These are phyloP conservation scores for Tetheella fluctuosa DNA, from an alignment of 2,888 invertebrate species.

Conservation along the genomic window DNA sequence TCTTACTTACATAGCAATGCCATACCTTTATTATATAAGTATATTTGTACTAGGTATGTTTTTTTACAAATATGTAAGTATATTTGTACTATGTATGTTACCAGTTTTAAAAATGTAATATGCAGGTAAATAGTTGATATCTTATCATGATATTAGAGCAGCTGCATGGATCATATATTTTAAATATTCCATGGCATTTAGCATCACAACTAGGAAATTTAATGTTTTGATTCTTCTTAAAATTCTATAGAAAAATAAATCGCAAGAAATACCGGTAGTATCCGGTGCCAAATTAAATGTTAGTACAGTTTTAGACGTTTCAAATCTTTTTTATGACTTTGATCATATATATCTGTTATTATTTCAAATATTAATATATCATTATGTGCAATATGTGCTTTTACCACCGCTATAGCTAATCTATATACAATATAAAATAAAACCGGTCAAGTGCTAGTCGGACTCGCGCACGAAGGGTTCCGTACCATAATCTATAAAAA, in stretches of 20 bases:
- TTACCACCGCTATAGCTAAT: too few relatives aligned
- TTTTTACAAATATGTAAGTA: too few relatives aligned
- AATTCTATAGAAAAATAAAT: neutral
- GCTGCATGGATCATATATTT: neutral
- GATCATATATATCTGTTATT: constrained; percentile 35
- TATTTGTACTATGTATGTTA: too few relatives aligned
- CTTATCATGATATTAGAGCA: neutral
- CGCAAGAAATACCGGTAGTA: neutral
- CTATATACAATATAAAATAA: too few relatives aligned
- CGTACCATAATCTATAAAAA: too few relatives aligned
- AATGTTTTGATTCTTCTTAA: neutral
- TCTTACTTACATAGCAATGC: too few relatives aligned
- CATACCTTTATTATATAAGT: too few relatives aligned
- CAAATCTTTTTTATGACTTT: constrained; percentile 35
- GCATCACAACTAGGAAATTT: neutral
- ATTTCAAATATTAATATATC: constrained; percentile 26
- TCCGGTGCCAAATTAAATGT: neutral
- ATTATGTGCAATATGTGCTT: constrained; percentile 19
- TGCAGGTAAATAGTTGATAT: too few relatives aligned
- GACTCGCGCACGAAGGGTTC: too few relatives aligned
- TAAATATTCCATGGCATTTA: neutral
- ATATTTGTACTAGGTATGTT: too few relatives aligned
- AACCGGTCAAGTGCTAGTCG: too few relatives aligned
- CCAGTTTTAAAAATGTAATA: too few relatives aligned
- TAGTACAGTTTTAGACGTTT: constrained; percentile 22